Percentiles rank a stretch among this genome's conserved stretches.
Evolutionary conservation across 2,113 vertebrate species (phyloP).

Genomic region (Natator depressus): DNA sequence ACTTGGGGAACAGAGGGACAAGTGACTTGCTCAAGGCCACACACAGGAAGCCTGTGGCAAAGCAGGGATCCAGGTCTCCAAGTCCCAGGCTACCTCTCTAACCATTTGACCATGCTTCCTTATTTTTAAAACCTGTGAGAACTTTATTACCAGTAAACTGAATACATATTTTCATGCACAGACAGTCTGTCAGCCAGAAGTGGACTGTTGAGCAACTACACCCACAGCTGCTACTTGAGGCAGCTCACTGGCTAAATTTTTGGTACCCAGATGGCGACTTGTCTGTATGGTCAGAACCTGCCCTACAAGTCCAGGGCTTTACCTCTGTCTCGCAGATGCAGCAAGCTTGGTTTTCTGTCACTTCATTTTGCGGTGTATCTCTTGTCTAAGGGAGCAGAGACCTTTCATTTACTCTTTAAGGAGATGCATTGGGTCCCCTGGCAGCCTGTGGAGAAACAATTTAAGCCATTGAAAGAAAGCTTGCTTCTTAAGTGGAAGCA

Average conservation of each 20-base stretch:
- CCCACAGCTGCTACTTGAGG: not conserved
- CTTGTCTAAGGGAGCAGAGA: not conserved
- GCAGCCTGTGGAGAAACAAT: not conserved
- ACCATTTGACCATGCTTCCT: not conserved
- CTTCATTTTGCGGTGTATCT: not conserved
- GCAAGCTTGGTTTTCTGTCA: not conserved
- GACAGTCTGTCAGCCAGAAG: not conserved
- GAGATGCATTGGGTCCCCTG: not conserved
- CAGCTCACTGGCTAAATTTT: not conserved
- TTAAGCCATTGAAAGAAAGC: not conserved
- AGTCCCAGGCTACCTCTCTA: not conserved
- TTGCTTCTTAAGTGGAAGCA: not conserved
- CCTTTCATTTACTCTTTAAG: not conserved
- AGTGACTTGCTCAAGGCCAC: not conserved
- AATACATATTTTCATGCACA: not conserved
- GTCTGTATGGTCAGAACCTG: not conserved
- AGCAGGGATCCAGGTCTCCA: not conserved
- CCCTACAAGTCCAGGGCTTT: not conserved
- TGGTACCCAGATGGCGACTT: not conserved
- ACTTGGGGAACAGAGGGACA: not conserved
- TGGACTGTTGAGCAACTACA: not conserved
- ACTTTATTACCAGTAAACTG: not conserved
- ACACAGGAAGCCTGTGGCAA: not conserved
- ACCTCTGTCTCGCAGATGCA: not conserved
- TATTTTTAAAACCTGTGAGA: not conserved